phyloP scores from a whole-genome alignment of 2,888 invertebrate species.

The Aspidapion aeneum region DNA sequence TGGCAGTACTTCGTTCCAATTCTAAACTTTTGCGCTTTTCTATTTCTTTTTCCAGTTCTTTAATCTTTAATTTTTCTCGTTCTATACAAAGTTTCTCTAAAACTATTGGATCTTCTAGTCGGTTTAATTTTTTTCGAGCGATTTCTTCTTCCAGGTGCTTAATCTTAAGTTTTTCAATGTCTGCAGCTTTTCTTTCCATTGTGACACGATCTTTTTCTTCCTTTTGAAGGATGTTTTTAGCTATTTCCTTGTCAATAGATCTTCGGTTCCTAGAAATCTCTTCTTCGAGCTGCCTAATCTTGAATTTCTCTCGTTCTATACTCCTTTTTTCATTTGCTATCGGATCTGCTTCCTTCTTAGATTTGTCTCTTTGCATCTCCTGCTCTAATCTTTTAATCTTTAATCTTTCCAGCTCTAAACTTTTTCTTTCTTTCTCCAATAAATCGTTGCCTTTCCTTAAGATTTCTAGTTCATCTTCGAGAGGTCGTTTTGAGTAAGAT shows the following conservation, averaged over 20 bases:
- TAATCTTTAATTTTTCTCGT: slow-evolving; percentile 20
- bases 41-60: not conserved
- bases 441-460: not conserved
- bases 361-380: not conserved
- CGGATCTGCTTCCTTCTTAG: not conserved
- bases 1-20: slow-evolving; percentile 29
- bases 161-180: slow-evolving; percentile 10
- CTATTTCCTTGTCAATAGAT: no score
- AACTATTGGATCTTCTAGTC: not conserved
- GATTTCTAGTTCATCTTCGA: not conserved
- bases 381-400: not conserved
- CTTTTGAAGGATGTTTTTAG: not conserved
- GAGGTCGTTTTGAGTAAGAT: not conserved
- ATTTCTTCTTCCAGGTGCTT: not conserved
- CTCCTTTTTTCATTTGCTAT: not conserved
- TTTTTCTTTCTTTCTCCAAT: not conserved
- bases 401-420: not conserved
- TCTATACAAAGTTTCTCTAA: not conserved
- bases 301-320: not conserved
- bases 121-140: not conserved
- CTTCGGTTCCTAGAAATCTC: not conserved
- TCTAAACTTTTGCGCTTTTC: slow-evolving; percentile 17
- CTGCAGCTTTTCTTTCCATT: not conserved
- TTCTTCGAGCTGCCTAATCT: not conserved
- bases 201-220: not conserved